Base-by-base conservation (phyloP, 1,140 invertebrate species). In the Papilio glaucus region DNA sequence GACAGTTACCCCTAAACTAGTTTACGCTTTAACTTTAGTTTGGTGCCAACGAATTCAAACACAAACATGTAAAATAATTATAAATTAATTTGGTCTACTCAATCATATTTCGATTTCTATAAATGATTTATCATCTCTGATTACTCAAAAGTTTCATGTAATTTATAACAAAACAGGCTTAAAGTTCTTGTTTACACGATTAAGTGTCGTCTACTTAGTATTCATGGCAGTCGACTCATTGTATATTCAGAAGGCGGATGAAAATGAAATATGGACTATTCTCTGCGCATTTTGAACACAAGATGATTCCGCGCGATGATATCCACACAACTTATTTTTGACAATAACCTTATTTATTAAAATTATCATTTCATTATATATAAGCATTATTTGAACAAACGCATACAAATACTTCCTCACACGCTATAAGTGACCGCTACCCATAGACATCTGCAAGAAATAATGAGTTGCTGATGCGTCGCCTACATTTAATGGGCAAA, bases 171-270 rank as follows among this genome's bases (percentile, higher is more conserved):
- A 67, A 41, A 67, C 63, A 21, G 38, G 12, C 63, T 68, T 26
- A 42, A 67, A 67, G 39, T 67, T 67, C 39, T 67, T 67, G 63
- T 67, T 67, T 67, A 39, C 63, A 67, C 41, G 63, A 67, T 45
- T 67, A 67, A 67, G 41, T 61, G 57, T 61, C 18, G 38, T 45
- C 63, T 45, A 26, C 63, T 67, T 41, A 67, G 63, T 67, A 41
- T 67, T 67, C 63, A 67, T 67, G 63, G 63, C 45, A 67, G 24
- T 67, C 63, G 38, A 67, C 63, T 67, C 63, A 67, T 67, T 67
- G 38, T 42, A 67, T 42, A 67, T 67, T 67, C 63, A 67, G 15
- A 33, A 2, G 24, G 63, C 63, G 41, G 18, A 42, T 45, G 63
- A 45, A 67, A 67, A 67, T 67, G 38, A 67, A 42, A 41, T 67